Evolutionary conservation across 2,113 vertebrate genomes (phyloP), one percentile per base, ranked within the genome.

Genomic region (Podilymbus podiceps): DNA sequence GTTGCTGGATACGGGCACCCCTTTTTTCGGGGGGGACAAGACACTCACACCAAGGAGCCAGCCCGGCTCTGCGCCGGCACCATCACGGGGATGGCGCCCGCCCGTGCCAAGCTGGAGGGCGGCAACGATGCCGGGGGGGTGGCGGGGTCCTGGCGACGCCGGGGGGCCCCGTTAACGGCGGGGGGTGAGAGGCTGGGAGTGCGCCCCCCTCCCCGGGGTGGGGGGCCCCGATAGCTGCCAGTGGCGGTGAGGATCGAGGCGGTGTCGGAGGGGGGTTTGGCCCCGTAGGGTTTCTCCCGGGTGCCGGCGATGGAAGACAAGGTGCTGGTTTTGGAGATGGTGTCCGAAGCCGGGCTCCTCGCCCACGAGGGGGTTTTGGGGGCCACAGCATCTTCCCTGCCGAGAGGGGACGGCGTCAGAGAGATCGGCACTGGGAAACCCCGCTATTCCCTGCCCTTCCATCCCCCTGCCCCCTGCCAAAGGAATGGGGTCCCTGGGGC

Each of bases 261-360:
- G 9, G 96, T 95, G 93, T 96, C 90, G 0, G 91, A 87, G 8
- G 78, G 91, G 31, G 94, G 42, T 5, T 63, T 62, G 55, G 73
- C 73, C 3, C 85, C 52, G 8, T 85, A 93, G 52, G 71, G 15
- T 4, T 46, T 85, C 14, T 92, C 90, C 46, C 96, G 88, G 31
- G 38, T 3, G 67, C 86, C 89, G 5, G 50, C 40, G 9, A 96
- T 64, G 80, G 95, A 97, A 33, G 96, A 97, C 68, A 94, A 62
- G 28, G 96, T 96, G 91, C 96, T 97, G 93, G 91, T 91, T 76
- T 95, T 95, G 93, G 96, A 97, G 93, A 96, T 18, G 89, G 84
- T 92, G 59, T 97, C 96, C 0, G 89, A 55, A 0, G 95, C 80
- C 0, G 89, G 84, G 8, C 25, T 49, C 33, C 93, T 35, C 0